Evolutionary conservation across 2,113 vertebrate species (phyloP).

Genomic region (Dipodomys stephensi): DNA sequence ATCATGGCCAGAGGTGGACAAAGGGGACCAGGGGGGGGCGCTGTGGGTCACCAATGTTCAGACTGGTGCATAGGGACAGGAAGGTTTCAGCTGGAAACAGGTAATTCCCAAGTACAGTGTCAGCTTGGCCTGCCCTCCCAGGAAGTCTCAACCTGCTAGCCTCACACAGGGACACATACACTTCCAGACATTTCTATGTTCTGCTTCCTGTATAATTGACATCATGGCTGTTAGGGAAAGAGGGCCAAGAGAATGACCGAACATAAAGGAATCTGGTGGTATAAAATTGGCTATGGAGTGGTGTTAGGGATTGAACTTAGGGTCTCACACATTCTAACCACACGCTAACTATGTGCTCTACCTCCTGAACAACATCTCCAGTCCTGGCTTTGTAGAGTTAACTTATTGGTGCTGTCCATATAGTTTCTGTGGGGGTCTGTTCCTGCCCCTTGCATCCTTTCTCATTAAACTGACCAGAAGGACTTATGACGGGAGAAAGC

Average conservation of each 20-base stretch:
- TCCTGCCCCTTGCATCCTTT: neutral
- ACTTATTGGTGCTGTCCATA: neutral
- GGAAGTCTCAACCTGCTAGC: neutral
- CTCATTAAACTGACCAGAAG: neutral
- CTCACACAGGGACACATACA: fast-evolving
- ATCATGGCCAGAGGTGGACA: neutral
- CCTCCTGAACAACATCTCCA: neutral
- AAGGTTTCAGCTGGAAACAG: neutral
- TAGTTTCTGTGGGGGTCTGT: neutral
- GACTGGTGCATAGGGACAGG: fast-evolving
- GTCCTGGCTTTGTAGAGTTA: neutral
- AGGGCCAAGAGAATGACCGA: no score
- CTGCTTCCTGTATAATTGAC: neutral
- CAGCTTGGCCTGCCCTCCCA: no score
- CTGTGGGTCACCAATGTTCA: fast-evolving
- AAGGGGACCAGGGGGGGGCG: neutral
- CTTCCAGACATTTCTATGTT: neutral
- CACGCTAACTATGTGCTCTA: neutral
- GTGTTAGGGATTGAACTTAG: neutral
- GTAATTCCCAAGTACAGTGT: neutral
- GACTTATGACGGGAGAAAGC: neutral
- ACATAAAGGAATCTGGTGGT: neutral
- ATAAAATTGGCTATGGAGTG: neutral
- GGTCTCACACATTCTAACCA: neutral
- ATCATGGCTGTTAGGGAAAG: neutral